Base-by-base conservation (phyloP, 2,113 vertebrate species). In the Pteropus alecto region DNA sequence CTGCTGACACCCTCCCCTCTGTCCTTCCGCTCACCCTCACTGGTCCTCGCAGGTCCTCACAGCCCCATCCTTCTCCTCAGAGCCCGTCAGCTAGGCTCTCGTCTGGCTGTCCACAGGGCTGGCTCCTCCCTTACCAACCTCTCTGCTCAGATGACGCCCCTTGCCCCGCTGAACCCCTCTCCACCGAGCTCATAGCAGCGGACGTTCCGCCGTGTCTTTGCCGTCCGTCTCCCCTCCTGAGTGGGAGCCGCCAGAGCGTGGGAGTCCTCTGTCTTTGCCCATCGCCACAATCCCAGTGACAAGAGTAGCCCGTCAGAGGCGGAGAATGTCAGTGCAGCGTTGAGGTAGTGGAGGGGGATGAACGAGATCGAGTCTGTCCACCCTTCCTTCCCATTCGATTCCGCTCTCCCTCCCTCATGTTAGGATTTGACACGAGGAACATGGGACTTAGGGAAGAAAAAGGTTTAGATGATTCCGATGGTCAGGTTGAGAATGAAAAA, bases 281-380 rank as follows among this genome's bases (percentile, higher is more conserved):
- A 1, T 74, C 2, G 0, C n/a, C 16, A 0, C 10, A 3, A 54
- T 56, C 41, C 70, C 35, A 9, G 43, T 0, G 15, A 24, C 1
- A 48, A 54, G 82, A 61, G 14, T 6, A 13, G 35, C 3, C 14
- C 63, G 8, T 67, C 7, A 41, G 1, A 21, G 1, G 10, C 22
- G 61, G 24, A 3, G 28, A 13, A 7, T 8, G n/a, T 41, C 2
- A 0, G 19, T 0, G 30, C n/a, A 16, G 26, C 46, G 0, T 7
- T 24, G 2, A 26, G 7, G 30, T 41, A 26, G 35, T 6, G 67
- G 19, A 6, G 51, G 51, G 3, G 30, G 35, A 11, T 26, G 16
- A 24, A 10, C 11, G 65, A n/a, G 35, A 6, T n/a, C 51, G 8
- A 22, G 28, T 33, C 65, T 28, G 1, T 21, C 22, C 22, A 74